Percentiles rank a stretch among this genome's conserved stretches.
phyloP scores from a whole-genome alignment of 2,113 vertebrate genomes.

The Myotis lucifugus region DNA sequence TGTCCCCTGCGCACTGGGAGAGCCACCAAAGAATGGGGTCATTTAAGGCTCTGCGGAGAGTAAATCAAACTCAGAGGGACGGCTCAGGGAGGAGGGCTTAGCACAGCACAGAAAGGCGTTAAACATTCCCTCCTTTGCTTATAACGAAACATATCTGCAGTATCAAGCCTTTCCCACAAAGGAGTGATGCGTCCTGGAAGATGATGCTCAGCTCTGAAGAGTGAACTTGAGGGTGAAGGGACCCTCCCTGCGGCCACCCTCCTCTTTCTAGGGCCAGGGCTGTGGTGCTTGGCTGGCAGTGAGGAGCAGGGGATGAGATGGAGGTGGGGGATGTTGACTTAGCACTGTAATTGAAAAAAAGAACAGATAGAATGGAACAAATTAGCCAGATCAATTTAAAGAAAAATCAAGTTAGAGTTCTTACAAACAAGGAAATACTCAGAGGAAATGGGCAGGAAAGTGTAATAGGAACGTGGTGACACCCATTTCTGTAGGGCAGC shows the following conservation, averaged over 20 bases:
- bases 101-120: not conserved
- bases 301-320: not conserved
- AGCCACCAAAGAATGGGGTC: not conserved
- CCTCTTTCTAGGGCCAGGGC: not conserved
- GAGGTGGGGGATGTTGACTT: not conserved
- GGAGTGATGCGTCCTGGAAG: not conserved
- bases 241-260: not conserved
- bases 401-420: not conserved
- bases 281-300: not conserved
- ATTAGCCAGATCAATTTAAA: not conserved
- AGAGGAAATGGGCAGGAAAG: not conserved
- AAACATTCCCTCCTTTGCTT: not conserved
- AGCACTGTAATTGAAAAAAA: not conserved
- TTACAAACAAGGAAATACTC: not conserved
- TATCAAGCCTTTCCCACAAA: not conserved
- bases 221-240: not conserved
- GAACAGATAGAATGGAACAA: not conserved
- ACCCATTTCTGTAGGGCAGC: not conserved
- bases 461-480: not conserved
- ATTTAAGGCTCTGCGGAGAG: not conserved
- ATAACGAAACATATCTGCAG: not conserved
- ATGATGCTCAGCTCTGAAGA: not conserved
- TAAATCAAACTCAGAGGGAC: not conserved
- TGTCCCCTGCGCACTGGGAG: not conserved
- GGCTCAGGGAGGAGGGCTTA: not conserved